phyloP scores from a whole-genome alignment of 2,888 invertebrate species.

The Cantharis lateralis region DNA sequence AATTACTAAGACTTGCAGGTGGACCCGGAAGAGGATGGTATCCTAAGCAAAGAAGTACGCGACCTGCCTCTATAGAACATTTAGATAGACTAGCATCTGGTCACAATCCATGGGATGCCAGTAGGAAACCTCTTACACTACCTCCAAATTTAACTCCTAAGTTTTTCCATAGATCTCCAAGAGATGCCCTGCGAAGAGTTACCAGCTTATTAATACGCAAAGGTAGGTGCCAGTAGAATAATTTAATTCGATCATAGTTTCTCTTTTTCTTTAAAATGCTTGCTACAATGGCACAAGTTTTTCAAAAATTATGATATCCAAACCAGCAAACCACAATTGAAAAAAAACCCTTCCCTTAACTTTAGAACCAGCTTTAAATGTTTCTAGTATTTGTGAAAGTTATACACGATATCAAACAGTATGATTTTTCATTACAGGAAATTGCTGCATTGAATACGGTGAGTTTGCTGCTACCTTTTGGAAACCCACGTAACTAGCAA shows the following conservation, averaged over 20 bases:
- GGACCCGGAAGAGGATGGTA: conserved; percentile 87
- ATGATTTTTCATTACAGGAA: conserved; percentile 28
- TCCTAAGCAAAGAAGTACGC: conserved; percentile 70
- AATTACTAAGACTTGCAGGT: conserved; percentile 76
- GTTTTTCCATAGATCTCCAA: conserved; percentile 86
- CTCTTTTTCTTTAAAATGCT: neutral
- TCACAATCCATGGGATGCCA: conserved; percentile 60
- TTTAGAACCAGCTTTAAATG: neutral
- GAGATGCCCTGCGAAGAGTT: conserved; percentile 84
- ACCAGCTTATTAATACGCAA: conserved; percentile 80
- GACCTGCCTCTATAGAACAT: conserved; percentile 83
- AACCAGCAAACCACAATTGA: neutral
- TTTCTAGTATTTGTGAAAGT: neutral
- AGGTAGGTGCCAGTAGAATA: conserved; percentile 52
- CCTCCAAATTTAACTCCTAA: conserved; percentile 88
- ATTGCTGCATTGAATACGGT: conserved; percentile 31
- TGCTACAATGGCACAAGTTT: neutral
- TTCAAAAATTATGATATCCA: neutral
- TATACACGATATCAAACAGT: neutral
- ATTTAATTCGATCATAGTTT: neutral
- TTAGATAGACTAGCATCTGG: conserved; percentile 72
- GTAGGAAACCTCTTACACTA: conserved; percentile 82
- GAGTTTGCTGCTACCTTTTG: conserved; percentile 25
- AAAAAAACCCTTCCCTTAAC: neutral
- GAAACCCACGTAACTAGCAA: conserved; percentile 6